Evolutionary conservation across 1,140 invertebrate species (phyloP).

Genomic region (Riptortus pedestris): DNA sequence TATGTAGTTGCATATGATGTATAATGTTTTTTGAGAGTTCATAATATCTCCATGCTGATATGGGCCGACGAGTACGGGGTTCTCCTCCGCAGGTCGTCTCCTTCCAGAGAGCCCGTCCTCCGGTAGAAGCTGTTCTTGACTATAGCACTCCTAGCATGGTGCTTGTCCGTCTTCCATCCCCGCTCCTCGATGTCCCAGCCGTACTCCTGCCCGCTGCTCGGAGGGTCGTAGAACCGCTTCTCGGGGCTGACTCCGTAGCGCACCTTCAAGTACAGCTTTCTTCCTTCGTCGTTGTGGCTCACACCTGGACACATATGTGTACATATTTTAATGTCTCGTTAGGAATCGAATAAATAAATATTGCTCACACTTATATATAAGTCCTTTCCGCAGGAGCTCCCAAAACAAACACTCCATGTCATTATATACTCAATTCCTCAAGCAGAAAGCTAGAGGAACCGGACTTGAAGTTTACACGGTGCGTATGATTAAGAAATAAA

Average conservation of each 20-base stretch:
- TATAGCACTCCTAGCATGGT: background rate
- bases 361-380: no score
- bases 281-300: constrained; percentile 19
- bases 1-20: no score
- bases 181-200: constrained; percentile 13
- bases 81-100: background rate
- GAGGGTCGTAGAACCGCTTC: background rate
- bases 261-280: constrained; percentile 2
- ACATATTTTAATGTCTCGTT: no score
- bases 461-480: no score
- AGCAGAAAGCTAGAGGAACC: no score
- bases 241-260: background rate
- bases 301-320: constrained; percentile 16
- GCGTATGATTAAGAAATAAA: no score
- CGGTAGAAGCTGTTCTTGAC: constrained; percentile 20
- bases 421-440: no score
- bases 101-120: background rate
- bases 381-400: background rate
- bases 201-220: background rate
- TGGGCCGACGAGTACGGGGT: background rate
- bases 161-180: constrained; percentile 1
- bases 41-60: background rate
- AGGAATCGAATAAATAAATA: no score
- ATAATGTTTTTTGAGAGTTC: no score
- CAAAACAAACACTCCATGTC: no score